A percentile compares a stretch with the other conserved stretches of the same genome.
phyloP scores from a whole-genome alignment of 2,888 invertebrate genomes.

The Halictus quadricinctus region DNA sequence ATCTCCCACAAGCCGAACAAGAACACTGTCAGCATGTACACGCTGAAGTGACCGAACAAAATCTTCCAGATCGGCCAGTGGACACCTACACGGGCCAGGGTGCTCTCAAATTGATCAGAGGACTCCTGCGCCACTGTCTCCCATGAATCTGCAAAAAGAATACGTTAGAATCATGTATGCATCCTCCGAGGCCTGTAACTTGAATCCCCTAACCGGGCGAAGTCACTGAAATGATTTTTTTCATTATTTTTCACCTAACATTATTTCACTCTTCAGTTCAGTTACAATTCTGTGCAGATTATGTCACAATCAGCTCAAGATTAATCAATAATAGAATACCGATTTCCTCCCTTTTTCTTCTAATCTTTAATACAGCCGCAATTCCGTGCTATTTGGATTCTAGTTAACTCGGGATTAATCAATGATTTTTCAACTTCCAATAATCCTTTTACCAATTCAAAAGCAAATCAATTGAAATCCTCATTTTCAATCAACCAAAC shows the following conservation, averaged over 20 bases:
- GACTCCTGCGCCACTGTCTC: constrained; percentile 4
- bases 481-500: too few relatives aligned
- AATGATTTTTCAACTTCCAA: too few relatives aligned
- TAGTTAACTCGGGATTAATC: too few relatives aligned
- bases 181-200: background rate
- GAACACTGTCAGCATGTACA: constrained; percentile 27
- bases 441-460: too few relatives aligned
- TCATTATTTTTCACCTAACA: background rate
- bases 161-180: background rate
- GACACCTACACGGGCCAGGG: background rate
- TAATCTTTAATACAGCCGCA: too few relatives aligned
- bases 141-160: background rate
- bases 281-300: too few relatives aligned
- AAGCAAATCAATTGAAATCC: too few relatives aligned
- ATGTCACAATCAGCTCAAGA: too few relatives aligned
- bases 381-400: too few relatives aligned
- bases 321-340: too few relatives aligned
- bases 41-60: constrained; percentile 8
- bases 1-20: background rate
- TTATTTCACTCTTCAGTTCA: too few relatives aligned
- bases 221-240: background rate
- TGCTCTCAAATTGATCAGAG: background rate
- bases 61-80: background rate
- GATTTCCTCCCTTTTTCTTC: too few relatives aligned
- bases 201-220: background rate